Percentiles rank a stretch among this genome's conserved stretches.
Conservation (phyloP, 2,797 vertebrate genomes). For the Tolypeutes matacus region DNA sequence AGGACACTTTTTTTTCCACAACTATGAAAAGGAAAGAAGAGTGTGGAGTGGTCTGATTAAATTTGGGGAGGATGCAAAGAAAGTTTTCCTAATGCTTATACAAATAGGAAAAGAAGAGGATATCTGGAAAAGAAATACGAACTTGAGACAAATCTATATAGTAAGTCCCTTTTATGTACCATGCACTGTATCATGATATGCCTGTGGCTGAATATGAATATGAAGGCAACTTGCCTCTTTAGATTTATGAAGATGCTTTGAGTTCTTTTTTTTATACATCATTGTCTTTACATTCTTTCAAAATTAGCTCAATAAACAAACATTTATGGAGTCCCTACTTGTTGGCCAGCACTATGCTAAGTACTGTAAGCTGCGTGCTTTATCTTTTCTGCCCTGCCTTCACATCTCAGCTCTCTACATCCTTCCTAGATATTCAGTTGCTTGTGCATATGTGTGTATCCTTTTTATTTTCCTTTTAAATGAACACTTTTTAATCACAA, state of each 20-base stretch:
- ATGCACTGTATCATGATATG: background rate
- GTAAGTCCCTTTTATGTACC: background rate
- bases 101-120: background rate
- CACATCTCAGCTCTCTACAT: background rate
- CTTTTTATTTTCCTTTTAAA: constrained; percentile 14
- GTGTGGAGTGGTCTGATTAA: background rate
- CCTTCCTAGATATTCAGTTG: background rate
- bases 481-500: background rate
- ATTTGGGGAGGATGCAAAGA: background rate
- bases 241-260: background rate
- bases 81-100: background rate
- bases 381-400: background rate
- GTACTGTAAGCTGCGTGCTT: background rate
- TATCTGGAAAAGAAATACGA: background rate
- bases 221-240: background rate
- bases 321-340: background rate
- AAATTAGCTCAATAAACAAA: background rate
- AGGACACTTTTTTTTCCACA: background rate
- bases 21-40: background rate
- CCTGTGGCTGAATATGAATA: background rate
- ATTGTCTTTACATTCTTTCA: background rate
- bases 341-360: background rate
- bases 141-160: background rate
- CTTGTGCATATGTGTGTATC: background rate
- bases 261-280: background rate